These are phyloP conservation scores for Mormyrops boulengeri DNA, from an alignment of 2,797 vertebrate species.

Conservation along the genomic window DNA sequence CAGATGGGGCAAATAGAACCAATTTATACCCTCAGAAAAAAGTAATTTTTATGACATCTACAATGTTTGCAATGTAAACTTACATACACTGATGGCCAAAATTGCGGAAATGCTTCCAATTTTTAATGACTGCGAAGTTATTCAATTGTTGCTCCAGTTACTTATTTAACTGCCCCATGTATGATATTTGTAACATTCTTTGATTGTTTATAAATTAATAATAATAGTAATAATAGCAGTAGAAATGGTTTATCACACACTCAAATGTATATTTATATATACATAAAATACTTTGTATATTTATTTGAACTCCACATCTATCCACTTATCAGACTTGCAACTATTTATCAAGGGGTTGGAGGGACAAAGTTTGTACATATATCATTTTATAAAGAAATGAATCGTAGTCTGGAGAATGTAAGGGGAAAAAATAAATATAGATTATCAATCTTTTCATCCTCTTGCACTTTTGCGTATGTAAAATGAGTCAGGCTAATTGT, in stretches of 20 bases:
- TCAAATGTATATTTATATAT: neutral
- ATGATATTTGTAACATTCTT: neutral
- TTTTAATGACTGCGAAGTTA: neutral
- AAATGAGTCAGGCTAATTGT: slow-evolving; percentile 13
- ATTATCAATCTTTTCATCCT: slow-evolving; percentile 25
- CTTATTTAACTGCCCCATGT: neutral
- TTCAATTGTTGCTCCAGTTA: neutral
- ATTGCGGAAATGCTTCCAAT: neutral
- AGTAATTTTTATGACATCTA: slow-evolving; percentile 48
- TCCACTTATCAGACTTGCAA: neutral
- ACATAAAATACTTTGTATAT: neutral
- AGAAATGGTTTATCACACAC: slow-evolving; percentile 26
- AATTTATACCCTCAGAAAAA: slow-evolving; percentile 39
- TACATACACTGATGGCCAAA: slow-evolving; percentile 22
- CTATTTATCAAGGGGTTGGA: neutral
- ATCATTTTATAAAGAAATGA: slow-evolving; percentile 3
- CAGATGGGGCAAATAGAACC: slow-evolving; percentile 38
- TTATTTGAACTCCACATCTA: slow-evolving; percentile 12
- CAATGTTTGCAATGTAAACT: slow-evolving; percentile 42
- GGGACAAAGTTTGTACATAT: neutral
- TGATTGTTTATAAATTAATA: neutral
- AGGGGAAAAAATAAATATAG: neutral
- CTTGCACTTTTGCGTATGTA: slow-evolving; percentile 6
- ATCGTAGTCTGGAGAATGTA: neutral
- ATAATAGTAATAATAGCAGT: neutral